A percentile compares a stretch with the other conserved stretches of the same genome.
Conservation (phyloP, 2,797 vertebrate species). For the Erethizon dorsatum region DNA sequence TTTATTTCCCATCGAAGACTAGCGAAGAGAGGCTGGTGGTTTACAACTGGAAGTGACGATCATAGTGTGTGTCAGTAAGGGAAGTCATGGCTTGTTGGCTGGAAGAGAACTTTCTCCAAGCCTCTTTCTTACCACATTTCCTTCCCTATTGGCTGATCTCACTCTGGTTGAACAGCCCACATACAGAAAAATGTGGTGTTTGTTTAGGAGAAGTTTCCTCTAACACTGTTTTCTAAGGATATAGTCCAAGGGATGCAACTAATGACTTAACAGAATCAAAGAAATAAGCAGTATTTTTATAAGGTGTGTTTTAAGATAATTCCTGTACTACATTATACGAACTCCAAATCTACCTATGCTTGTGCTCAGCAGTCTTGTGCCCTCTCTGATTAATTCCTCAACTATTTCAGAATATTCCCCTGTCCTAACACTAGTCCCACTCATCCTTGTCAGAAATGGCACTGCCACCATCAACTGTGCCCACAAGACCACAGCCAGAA, state of each 20-base stretch:
- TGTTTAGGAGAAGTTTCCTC: not conserved
- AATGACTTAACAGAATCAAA: not conserved
- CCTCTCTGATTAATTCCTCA: not conserved
- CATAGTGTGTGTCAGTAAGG: not conserved
- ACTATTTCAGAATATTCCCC: not conserved
- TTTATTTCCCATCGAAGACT: not conserved
- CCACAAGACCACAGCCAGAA: not conserved
- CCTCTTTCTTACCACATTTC: not conserved
- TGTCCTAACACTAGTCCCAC: not conserved
- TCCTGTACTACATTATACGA: not conserved
- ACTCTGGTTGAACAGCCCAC: not conserved
- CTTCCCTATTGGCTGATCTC: not conserved
- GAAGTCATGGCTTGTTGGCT: not conserved
- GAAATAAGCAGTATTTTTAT: not conserved
- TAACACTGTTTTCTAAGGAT: not conserved
- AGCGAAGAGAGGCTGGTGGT: not conserved
- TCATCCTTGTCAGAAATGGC: not conserved
- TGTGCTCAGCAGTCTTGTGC: not conserved
- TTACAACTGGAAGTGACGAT: not conserved
- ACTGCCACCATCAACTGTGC: not conserved
- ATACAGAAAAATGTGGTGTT: not conserved
- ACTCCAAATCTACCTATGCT: not conserved
- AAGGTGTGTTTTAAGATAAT: slow-evolving; percentile 27
- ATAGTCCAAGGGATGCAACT: not conserved
- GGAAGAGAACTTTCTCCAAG: not conserved